Conservation (phyloP, 2,888 invertebrate species). For the Aporophyla nigra region DNA sequence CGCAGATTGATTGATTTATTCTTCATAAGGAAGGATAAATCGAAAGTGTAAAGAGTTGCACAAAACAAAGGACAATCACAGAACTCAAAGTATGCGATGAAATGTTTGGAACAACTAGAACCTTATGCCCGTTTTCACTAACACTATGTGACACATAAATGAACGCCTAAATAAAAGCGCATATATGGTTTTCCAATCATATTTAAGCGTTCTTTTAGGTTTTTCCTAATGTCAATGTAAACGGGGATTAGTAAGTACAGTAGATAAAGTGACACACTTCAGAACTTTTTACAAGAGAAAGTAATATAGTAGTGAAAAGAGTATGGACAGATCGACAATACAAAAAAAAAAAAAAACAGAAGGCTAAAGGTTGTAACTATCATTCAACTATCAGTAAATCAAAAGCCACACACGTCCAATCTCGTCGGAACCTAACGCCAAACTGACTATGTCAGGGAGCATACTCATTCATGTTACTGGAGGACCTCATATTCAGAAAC, state of each 20-base stretch:
- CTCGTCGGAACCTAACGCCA: slow-evolving; percentile 29
- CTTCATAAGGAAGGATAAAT: background rate
- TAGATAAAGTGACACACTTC: background rate
- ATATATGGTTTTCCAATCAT: background rate
- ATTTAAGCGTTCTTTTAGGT: background rate
- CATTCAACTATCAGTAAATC: slow-evolving; percentile 57
- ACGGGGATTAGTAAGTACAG: background rate
- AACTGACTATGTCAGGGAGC: slow-evolving; percentile 42
- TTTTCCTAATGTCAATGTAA: background rate
- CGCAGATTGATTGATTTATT: background rate
- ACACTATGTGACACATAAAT: background rate
- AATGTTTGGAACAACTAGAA: background rate
- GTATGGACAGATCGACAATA: background rate
- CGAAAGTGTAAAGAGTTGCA: background rate
- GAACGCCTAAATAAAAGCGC: background rate
- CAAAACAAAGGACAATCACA: slow-evolving; percentile 12
- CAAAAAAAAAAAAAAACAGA: slow-evolving; percentile 1
- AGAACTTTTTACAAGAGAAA: background rate
- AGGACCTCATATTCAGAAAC: slow-evolving; percentile 32
- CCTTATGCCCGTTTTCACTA: background rate
- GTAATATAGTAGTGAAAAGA: background rate
- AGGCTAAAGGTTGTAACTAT: slow-evolving; percentile 21
- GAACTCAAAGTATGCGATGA: background rate
- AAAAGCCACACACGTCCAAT: slow-evolving; percentile 53
- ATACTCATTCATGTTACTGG: slow-evolving; percentile 27